Evolutionary conservation across 2,888 invertebrate species (phyloP).

Genomic region (Philhelius pedissequus): DNA sequence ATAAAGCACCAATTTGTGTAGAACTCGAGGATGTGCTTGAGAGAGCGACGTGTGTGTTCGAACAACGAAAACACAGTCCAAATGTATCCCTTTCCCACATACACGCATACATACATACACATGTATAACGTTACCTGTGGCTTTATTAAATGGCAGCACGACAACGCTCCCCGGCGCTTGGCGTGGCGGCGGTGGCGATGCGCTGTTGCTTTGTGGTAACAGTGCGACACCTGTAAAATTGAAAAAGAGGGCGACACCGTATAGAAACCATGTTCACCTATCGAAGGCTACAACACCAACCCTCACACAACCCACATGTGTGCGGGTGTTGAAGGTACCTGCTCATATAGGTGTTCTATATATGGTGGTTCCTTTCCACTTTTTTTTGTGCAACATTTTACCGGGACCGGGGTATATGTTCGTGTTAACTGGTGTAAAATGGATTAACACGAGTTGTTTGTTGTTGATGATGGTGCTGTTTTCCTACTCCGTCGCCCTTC

Average conservation of each 20-base stretch:
- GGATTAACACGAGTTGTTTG: constrained; percentile 65
- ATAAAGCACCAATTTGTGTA: constrained; percentile 43
- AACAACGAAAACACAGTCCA: constrained; percentile 29
- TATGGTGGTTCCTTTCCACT: background rate
- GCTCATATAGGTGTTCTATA: background rate
- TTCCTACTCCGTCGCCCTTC: constrained; percentile 16
- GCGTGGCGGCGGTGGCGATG: too few species aligned
- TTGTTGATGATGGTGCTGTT: constrained; percentile 49
- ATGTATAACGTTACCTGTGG: constrained; percentile 48
- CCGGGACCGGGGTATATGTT: constrained; percentile 38
- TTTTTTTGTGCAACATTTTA: constrained; percentile 33
- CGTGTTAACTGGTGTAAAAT: constrained; percentile 63
- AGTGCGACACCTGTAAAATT: constrained; percentile 37
- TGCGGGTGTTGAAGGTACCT: constrained; percentile 8
- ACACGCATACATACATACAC: too few species aligned
- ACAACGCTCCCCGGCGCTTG: constrained; percentile 22
- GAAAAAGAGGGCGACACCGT: constrained; percentile 47
- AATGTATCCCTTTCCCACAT: constrained; percentile 2
- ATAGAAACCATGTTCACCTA: constrained; percentile 40
- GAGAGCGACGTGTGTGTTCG: background rate
- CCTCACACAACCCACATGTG: background rate
- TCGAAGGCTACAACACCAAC: background rate
- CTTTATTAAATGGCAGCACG: constrained; percentile 52
- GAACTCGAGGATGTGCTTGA: background rate
- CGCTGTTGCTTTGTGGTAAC: constrained; percentile 39